Base-by-base conservation (phyloP, 2,888 invertebrate genomes). In the Zygogramma bicolorata region DNA sequence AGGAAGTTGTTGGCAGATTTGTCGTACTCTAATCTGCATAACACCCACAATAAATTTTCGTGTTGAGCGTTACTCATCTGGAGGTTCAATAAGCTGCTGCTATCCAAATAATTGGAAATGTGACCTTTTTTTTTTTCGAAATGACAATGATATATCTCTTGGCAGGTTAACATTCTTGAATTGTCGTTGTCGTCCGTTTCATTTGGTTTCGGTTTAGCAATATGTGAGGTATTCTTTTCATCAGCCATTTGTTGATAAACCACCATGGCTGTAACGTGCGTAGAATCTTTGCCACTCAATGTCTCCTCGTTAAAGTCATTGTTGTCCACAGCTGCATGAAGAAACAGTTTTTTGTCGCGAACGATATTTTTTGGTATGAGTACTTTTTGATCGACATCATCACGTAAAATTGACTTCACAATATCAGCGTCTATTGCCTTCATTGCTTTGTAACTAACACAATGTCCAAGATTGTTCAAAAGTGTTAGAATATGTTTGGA, bases 211-310 rank as follows among this genome's bases (percentile, higher is more conserved):
- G 7, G 5, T 42, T 42, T 15, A 18, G 3, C n/a, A 4, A 18
- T 1, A 42, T 42, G 0, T 18, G 0, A n/a, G 10, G 10, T 0
- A 4, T 4, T 0, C n/a, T 42, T n/a, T 6, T n/a, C n/a, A 8
- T 2, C 5, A 42, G 1, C n/a, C n/a, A 13, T 42, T 20, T 46
- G 2, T 20, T 20, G n/a, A 1, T 20, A 46, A n/a, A 1, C 15
- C 7, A 46, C 74, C 67, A 69, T 76, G 62, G 62, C 62, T 53
- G 61, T 68, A 25, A 71, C 42, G 34, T 71, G 60, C 5, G 60
- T 66, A 5, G 60, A 61, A 27, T 40, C 67, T 61, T 71, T 42
- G 22, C 57, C 49, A 1, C 67, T 60, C 27, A 67, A 40, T 67
- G 60, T 66, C 67, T 67, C 71, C 22, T 71, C 62, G 34, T 1